Base-by-base conservation (phyloP, 2,113 vertebrate genomes). In the Thamnaconus septentrionalis region DNA sequence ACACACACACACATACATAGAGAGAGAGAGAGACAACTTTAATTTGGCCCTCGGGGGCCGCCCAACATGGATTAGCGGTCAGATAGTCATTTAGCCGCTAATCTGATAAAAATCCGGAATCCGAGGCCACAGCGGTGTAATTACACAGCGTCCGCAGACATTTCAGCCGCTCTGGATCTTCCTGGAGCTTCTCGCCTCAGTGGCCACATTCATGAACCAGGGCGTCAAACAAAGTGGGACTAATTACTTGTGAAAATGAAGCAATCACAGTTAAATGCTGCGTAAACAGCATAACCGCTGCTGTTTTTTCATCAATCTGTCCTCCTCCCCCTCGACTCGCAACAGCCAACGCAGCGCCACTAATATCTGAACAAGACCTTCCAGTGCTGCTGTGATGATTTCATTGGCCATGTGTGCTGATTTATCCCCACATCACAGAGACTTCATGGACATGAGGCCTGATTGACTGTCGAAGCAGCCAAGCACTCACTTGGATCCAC, bases 11-110 rank as follows among this genome's bases (percentile, higher is more conserved):
- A 83, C 71, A 78, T 69, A 62, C 64, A 84, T 66, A 56, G 74
- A 68, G 66, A 81, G 74, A 68, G 66, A 81, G 79, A 79, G 73
- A 78, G 71, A 48, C 53, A 73, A 66, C 83, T 83, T 85, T 70
- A 89, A 88, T 85, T 82, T 87, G 66, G 63, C 77, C 81, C 78
- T 75, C n/a, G 64, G 73, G 80, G 84, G 59, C 66, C 4, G 53
- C 72, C 72, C 70, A 62, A 8, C 64, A 73, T 52, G 66, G 75
- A 83, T 87, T 85, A 83, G 86, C 84, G 76, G 85, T 85, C 78
- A 82, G 80, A 85, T 88, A 72, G 73, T 77, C 69, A 85, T 84
- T 88, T 83, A 84, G 73, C 70, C 46, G 47, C 66, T 87, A 91
- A 89, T 89, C 85, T 85, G 79, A 85, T 90, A 64, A 88, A 50